Base-by-base conservation (phyloP, 2,113 vertebrate genomes). In the Butorides virescens region DNA sequence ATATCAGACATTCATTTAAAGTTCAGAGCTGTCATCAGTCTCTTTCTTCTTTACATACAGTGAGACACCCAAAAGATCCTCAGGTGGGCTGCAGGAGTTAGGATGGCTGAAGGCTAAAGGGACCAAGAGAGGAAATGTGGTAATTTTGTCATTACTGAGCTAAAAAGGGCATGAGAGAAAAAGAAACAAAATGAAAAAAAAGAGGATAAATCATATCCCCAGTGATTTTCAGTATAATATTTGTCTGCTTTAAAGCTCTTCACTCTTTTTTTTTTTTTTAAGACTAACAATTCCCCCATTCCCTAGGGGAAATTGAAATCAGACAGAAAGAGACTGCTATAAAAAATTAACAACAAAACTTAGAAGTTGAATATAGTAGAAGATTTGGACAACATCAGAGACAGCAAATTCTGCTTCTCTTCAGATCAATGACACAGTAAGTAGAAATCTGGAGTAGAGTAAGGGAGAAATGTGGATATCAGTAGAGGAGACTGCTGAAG, bases 121-220 rank as follows among this genome's bases (percentile, higher is more conserved):
- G 13, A 85, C 3, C 9, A n/a, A 55, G 11, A 59, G 3, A 63
- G 10, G 26, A 25, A 82, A 50, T 0, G 0, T 29, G 7, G 5
- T 49, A 63, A 26, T 14, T 25, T 81, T 53, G 5, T 27, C 19
- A 83, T 15, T 52, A 47, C 6, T 53, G 26, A 89, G 15, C 9
- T 55, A 32, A 89, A 88, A 63, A 67, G 1, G 2, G 37, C 7
- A 49, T 58, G 5, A 67, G 9, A 70, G 2, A 5, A 92, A 78
- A 81, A 18, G 4, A 39, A 37, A 47, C 2, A 18, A 36, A 59
- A 75, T 6, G 2, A 3, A 32, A n/a, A 46, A 63, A 44, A 36
- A 44, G 1, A 17, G 3, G 8, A 62, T 3, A 74, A 76, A 77
- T 59, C 4, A 30, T 44, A 66, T 49, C 14, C 27, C 10, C 15